These are phyloP conservation scores for Bombylius discolor DNA, from an alignment of 2,888 invertebrate genomes.

Conservation along the genomic window DNA sequence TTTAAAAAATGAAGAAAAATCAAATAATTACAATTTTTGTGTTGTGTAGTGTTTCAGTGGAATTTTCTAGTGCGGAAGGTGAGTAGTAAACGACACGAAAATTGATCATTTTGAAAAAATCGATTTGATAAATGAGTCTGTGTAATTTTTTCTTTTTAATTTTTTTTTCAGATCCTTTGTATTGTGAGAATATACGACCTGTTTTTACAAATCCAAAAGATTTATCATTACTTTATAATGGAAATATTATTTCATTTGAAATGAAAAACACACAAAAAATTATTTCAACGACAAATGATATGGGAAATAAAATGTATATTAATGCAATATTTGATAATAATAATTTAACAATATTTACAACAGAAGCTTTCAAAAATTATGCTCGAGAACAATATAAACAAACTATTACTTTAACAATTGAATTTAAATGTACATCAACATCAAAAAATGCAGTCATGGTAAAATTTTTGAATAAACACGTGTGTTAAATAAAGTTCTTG, in stretches of 20 bases:
- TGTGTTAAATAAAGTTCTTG: background rate
- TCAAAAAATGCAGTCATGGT: slow-evolving; percentile 14
- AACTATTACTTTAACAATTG: slow-evolving; percentile 15
- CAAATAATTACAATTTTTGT: too few relatives aligned
- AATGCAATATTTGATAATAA: slow-evolving; percentile 16
- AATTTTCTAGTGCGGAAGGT: too few relatives aligned
- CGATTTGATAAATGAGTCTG: too few relatives aligned
- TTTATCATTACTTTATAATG: background rate
- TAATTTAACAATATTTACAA: slow-evolving; percentile 15
- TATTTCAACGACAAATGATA: slow-evolving; percentile 14
- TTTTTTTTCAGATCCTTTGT: too few relatives aligned
- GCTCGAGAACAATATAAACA: slow-evolving; percentile 16
- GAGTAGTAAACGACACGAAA: too few relatives aligned
- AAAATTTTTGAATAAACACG: background rate
- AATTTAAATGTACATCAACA: slow-evolving; percentile 15
- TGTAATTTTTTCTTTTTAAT: too few relatives aligned
- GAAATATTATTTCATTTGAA: slow-evolving; percentile 10
- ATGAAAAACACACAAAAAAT: slow-evolving; percentile 14
- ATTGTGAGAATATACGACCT: too few relatives aligned
- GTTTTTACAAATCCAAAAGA: slow-evolving; percentile 1
- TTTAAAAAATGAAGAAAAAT: too few relatives aligned
- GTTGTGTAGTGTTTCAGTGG: too few relatives aligned
- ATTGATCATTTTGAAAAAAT: too few relatives aligned
- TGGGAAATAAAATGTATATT: slow-evolving; percentile 18
- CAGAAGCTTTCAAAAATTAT: slow-evolving; percentile 17